A percentile compares a stretch with the other conserved stretches of the same genome.
Evolutionary conservation across 2,113 vertebrate species (phyloP).

Genomic region (Himantopus leucocephalus): DNA sequence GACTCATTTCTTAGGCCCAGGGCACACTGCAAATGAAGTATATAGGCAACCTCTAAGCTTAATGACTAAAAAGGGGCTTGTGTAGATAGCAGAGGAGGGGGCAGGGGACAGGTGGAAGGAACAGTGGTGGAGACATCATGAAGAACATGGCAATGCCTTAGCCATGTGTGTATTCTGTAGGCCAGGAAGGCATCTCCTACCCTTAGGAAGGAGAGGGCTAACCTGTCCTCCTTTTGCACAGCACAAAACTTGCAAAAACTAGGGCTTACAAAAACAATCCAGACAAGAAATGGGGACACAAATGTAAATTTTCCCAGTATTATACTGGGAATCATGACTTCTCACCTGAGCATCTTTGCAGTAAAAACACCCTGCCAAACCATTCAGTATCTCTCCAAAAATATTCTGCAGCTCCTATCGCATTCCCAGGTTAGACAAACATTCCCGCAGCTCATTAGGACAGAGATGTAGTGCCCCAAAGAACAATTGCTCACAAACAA

Average conservation of each 20-base stretch:
- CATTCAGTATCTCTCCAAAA: background rate
- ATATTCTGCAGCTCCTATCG: background rate
- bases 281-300: background rate
- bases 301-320: background rate
- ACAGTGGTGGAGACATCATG: background rate
- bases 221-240: background rate
- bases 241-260: background rate
- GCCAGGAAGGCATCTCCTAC: background rate
- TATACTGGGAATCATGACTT: background rate
- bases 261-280: background rate
- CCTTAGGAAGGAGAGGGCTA: background rate
- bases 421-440: background rate
- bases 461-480: background rate
- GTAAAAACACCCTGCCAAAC: background rate
- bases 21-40: background rate
- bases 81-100: background rate
- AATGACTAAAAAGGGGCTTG: background rate
- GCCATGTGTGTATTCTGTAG: background rate
- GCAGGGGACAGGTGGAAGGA: background rate
- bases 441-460: background rate
- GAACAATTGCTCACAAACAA: background rate
- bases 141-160: background rate
- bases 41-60: background rate
- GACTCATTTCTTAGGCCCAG: background rate
- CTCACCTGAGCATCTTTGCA: background rate